phyloP scores from a whole-genome alignment of 2,797 vertebrate species.

The Darevskia nairensis region DNA sequence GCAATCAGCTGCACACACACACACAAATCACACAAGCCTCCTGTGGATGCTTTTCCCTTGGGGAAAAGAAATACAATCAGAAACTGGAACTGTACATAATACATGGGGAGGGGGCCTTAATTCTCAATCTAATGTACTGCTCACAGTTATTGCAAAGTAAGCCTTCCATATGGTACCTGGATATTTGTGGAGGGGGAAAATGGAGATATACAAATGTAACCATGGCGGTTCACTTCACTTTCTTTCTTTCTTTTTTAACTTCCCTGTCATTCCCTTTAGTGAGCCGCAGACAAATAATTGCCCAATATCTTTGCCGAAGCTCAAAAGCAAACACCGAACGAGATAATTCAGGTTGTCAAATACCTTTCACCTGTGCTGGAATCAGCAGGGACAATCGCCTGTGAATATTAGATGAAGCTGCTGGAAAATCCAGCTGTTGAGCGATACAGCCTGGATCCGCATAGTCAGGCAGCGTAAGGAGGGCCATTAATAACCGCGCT shows the following conservation, averaged over 20 bases:
- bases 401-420: not conserved
- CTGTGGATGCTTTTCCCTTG: no score
- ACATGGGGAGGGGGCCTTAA: no score
- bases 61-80: no score
- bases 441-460: not conserved
- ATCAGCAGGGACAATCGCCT: not conserved
- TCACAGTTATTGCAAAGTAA: no score
- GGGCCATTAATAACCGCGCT: constrained; percentile 20
- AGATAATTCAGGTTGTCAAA: not conserved
- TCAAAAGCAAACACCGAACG: constrained; percentile 3
- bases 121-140: no score
- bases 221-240: no score
- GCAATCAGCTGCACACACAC: not conserved
- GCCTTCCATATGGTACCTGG: no score
- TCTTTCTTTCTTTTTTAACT: not conserved
- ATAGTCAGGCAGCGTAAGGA: not conserved
- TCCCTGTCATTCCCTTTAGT: not conserved
- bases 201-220: not conserved
- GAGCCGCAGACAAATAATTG: constrained; percentile 21
- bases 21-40: no score
- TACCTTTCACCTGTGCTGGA: constrained; percentile 30
- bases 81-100: no score
- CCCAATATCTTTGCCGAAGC: constrained; percentile 13
- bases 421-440: not conserved
- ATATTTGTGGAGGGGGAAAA: not conserved